phyloP scores from a whole-genome alignment of 2,797 vertebrate genomes.

The Pagetopsis macropterus region DNA sequence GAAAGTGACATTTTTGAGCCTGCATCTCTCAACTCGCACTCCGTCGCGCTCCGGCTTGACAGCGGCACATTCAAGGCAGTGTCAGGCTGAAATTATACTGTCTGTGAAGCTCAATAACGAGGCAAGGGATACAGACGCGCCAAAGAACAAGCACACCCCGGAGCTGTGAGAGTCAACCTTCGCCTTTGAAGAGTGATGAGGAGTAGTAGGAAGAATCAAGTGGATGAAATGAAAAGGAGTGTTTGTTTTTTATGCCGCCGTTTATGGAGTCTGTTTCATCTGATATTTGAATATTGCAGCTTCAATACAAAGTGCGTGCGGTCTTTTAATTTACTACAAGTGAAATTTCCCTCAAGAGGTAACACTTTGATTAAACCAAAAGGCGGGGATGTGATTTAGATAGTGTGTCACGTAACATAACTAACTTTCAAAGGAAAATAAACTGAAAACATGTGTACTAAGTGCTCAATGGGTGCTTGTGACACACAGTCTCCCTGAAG shows the following conservation, averaged over 20 bases:
- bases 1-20: conserved; percentile 83
- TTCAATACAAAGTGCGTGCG: conserved; percentile 31
- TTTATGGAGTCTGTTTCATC: conserved; percentile 64
- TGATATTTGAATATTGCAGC: conserved; percentile 60
- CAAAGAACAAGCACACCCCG: conserved; percentile 71
- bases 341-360: conserved; percentile 44
- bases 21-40: conserved; percentile 76
- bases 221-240: conserved; percentile 68
- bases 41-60: conserved; percentile 72
- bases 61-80: conserved; percentile 79
- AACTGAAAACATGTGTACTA: conserved; percentile 14
- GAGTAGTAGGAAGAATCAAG: conserved; percentile 68
- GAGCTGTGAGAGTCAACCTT: conserved; percentile 74
- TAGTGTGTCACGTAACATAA: conserved; percentile 15
- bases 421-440: conserved; percentile 33
- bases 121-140: conserved; percentile 70
- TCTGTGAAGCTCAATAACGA: conserved; percentile 82
- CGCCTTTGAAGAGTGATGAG: conserved; percentile 71
- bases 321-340: conserved; percentile 58
- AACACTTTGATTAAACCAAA: conserved; percentile 55
- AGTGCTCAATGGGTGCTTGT: conserved; percentile 20
- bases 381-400: conserved; percentile 28
- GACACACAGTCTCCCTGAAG: conserved; percentile 28
- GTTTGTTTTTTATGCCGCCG: conserved; percentile 65
- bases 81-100: conserved; percentile 83